Base-by-base conservation (phyloP, 2,113 vertebrate species). In the Hypomesus transpacificus region DNA sequence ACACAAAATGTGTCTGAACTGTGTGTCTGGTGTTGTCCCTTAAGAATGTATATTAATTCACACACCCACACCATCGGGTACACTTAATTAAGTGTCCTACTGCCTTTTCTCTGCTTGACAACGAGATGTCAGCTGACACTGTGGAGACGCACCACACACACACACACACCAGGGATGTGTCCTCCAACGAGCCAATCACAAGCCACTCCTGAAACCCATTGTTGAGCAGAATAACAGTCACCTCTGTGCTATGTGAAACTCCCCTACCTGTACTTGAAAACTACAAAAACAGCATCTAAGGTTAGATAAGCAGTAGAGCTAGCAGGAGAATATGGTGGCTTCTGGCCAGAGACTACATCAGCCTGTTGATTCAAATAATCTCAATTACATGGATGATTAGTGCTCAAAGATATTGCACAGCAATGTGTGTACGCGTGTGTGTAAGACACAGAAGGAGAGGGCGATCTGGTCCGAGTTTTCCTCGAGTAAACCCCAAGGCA, bases 311-410 rank as follows among this genome's bases (percentile, higher is more conserved):
- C 64, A 66, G 22, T 51, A 14, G 20, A 16, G 39, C 21, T 21
- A 24, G 20, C 3, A 5, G 17, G 20, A 22, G 64, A 51, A 51
- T 16, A 46, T 21, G 22, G 14, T 4, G 3, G 9, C 20, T 2
- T 46, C 52, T 22, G 21, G 16, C 63, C 59, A 69, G 22, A 2
- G 61, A 79, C 54, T 57, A 69, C 66, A 80, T 75, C 31, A 76
- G 39, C 26, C 8, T 58, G 51, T 66, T 53, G 70, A 70, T 72
- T 76, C 39, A 72, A 78, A 78, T 72, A 63, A 63, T 50, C 58
- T 14, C 68, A 71, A 46, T 67, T 18, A 21, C 31, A 54, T 39
- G 67, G 14, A 57, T 71, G 52, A 68, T 74, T 66, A 56, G 54
- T 62, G 16, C 54, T 46, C 5, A 46, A 13, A 5, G 39, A 22